Conservation (phyloP, 2,888 invertebrate species). For the Leptinotarsa peninsularis region DNA sequence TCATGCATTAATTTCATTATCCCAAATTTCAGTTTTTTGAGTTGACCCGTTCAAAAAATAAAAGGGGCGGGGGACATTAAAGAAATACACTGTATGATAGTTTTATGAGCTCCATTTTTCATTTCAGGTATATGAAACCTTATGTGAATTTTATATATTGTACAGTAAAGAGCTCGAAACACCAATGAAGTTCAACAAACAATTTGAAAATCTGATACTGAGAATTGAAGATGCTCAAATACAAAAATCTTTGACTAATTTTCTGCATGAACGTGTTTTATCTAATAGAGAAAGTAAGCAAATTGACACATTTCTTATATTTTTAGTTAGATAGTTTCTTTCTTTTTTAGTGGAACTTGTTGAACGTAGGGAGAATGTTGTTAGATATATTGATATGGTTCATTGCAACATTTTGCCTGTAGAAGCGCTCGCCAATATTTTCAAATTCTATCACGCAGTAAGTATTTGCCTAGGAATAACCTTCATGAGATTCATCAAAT, state of each 20-base stretch:
- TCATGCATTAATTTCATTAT: neutral
- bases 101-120: slow-evolving; percentile 17
- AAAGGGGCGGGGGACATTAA: too few relatives aligned
- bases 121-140: slow-evolving; percentile 24
- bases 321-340: neutral
- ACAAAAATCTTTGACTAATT: slow-evolving; percentile 20
- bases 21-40: too few relatives aligned
- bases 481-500: neutral
- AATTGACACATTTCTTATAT: neutral
- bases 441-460: slow-evolving; percentile 35
- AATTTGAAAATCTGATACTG: slow-evolving; percentile 28
- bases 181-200: slow-evolving; percentile 30
- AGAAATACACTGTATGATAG: neutral
- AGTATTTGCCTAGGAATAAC: slow-evolving; percentile 20
- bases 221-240: slow-evolving; percentile 26
- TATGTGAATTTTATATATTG: slow-evolving; percentile 29
- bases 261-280: slow-evolving; percentile 31
- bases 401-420: slow-evolving; percentile 25
- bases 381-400: slow-evolving; percentile 31
- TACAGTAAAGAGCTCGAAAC: slow-evolving; percentile 30
- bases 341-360: slow-evolving; percentile 29
- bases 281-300: slow-evolving; percentile 29
- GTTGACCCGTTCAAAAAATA: too few relatives aligned
- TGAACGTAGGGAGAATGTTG: slow-evolving; percentile 26
- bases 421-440: slow-evolving; percentile 27